These are phyloP conservation scores for Cichlasoma orientale DNA, from an alignment of 2,797 vertebrate genomes.

Conservation along the genomic window DNA sequence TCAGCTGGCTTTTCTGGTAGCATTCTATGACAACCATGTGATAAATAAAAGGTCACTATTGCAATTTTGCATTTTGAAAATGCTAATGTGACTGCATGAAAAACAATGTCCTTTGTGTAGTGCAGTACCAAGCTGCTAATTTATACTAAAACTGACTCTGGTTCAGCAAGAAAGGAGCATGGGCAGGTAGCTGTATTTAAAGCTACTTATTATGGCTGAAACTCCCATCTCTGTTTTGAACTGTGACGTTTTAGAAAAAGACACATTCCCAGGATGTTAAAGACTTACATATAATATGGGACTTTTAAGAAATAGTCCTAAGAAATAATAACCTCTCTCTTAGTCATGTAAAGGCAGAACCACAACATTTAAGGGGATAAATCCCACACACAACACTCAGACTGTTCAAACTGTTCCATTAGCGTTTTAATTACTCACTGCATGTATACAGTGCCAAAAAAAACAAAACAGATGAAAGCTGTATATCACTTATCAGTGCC, in stretches of 20 bases:
- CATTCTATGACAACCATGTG: neutral
- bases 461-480: constrained; percentile 1
- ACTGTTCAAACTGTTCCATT: neutral
- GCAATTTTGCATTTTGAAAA: neutral
- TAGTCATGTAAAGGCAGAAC: neutral
- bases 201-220: no score
- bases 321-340: neutral
- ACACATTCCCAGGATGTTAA: neutral
- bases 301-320: neutral
- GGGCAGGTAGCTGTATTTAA: neutral
- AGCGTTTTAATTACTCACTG: neutral
- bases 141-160: neutral
- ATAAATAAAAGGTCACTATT: neutral
- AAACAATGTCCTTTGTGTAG: neutral
- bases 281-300: neutral
- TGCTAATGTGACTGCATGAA: neutral
- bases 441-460: neutral
- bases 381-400: neutral
- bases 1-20: neutral
- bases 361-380: neutral
- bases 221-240: neutral
- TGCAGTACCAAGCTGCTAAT: neutral
- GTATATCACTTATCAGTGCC: neutral
- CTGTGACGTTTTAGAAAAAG: neutral
- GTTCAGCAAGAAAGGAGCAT: neutral